These are phyloP conservation scores for Ardeotis arabs DNA, from an alignment of 2,113 vertebrate species.

Conservation along the genomic window DNA sequence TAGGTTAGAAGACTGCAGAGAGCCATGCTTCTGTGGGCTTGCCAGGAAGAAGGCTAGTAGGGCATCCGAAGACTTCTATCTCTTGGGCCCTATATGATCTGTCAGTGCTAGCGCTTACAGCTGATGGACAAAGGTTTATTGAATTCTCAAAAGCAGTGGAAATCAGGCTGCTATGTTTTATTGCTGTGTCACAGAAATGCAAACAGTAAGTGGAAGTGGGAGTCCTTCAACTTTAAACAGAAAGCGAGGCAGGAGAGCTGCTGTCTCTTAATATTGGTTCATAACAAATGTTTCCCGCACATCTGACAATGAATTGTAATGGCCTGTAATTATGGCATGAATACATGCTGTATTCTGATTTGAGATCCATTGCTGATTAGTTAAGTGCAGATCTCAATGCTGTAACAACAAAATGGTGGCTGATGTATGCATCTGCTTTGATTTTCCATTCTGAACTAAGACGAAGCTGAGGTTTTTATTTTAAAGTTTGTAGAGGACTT, in stretches of 20 bases:
- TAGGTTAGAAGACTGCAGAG: neutral
- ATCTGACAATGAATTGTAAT: neutral
- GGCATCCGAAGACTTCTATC: neutral
- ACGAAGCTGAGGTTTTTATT: neutral
- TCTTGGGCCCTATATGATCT: neutral
- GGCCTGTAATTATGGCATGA: neutral
- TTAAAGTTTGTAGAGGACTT: neutral
- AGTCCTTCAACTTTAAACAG: neutral
- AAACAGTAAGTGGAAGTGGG: neutral
- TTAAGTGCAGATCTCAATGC: neutral
- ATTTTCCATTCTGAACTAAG: neutral
- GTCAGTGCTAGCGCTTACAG: neutral
- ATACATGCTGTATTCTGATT: neutral
- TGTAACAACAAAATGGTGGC: neutral
- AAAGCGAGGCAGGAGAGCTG: neutral
- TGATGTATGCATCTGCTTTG: neutral
- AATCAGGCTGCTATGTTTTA: accelerated
- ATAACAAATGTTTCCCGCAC: neutral
- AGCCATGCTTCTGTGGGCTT: neutral
- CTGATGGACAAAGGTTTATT: neutral
- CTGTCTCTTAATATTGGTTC: neutral
- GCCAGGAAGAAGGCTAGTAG: neutral
- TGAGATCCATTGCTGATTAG: neutral
- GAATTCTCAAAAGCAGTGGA: neutral
- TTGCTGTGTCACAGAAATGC: neutral